Conservation (phyloP, 1,140 invertebrate species). For the Drosophila jambulina region DNA sequence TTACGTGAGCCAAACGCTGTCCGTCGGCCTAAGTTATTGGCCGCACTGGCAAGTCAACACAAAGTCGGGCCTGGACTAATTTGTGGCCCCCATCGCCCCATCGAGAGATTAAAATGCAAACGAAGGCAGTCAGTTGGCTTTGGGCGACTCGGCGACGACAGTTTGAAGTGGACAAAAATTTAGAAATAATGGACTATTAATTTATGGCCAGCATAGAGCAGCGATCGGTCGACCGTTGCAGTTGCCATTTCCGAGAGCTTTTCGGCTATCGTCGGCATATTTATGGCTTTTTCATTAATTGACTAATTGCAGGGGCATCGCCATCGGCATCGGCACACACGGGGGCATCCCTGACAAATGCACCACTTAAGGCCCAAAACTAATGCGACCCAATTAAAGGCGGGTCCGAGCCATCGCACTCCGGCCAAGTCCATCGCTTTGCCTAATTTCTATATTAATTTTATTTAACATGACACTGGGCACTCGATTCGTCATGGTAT, state of each 20-base stretch:
- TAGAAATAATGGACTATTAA: conserved; percentile 83
- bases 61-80: conserved; percentile 72
- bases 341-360: conserved; percentile 40
- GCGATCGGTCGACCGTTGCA: conserved; percentile 29
- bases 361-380: conserved; percentile 68
- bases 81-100: conserved; percentile 56
- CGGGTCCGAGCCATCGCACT: conserved; percentile 12
- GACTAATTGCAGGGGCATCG: conserved; percentile 66
- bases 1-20: conserved; percentile 47
- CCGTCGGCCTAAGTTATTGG: conserved; percentile 69
- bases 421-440: conserved; percentile 14
- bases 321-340: conserved; percentile 6
- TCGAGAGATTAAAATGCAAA: conserved; percentile 77
- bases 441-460: conserved; percentile 83
- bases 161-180: conserved; percentile 81
- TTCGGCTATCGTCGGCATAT: conserved; percentile 64
- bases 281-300: conserved; percentile 79
- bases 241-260: conserved; percentile 73
- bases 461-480: conserved; percentile 68
- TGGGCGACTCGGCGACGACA: conserved; percentile 69
- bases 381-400: conserved; percentile 72
- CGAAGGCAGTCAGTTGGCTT: conserved; percentile 59
- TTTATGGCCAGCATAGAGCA: conserved; percentile 62
- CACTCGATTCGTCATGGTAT: conserved; percentile 67
- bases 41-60: conserved; percentile 77